Evolutionary conservation across 2,113 vertebrate genomes (phyloP).

Genomic region (Pollachius pollachius): DNA sequence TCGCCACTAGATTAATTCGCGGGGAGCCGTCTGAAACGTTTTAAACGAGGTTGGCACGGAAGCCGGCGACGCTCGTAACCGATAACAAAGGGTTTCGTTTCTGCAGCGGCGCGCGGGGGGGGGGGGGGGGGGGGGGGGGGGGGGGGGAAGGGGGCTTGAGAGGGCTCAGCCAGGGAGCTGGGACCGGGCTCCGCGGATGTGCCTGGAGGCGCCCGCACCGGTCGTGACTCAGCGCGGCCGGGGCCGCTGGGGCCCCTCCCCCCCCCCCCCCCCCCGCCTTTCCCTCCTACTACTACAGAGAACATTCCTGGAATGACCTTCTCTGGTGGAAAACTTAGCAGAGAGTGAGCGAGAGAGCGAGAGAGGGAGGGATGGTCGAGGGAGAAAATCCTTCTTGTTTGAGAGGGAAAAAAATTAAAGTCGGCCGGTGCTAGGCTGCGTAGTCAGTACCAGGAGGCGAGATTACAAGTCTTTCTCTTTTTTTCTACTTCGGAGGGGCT

Average conservation of each 20-base stretch:
- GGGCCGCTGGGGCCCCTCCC: neutral
- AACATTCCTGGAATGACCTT: constrained; percentile 54
- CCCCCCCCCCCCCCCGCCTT: constrained; percentile 33
- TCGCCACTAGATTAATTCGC: too few species aligned
- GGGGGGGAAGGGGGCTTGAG: constrained; percentile 2
- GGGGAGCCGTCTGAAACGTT: too few species aligned
- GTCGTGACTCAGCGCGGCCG: constrained; percentile 48
- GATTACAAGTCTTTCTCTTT: constrained; percentile 43
- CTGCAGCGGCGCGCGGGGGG: neutral
- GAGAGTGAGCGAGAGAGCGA: constrained; percentile 16
- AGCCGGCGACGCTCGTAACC: constrained; percentile 5
- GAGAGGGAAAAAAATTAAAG: constrained; percentile 6
- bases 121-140: neutral
- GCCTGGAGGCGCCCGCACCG: constrained; percentile 37
- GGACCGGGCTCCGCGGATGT: constrained; percentile 22
- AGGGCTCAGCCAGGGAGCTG: constrained; percentile 14
- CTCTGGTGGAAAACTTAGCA: constrained; percentile 43
- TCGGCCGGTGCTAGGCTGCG: constrained; percentile 51
- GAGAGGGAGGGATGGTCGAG: constrained; percentile 26
- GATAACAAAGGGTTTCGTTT: constrained; percentile 15
- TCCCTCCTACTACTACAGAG: constrained; percentile 23
- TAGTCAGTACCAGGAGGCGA: constrained; percentile 61
- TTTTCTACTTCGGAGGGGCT: constrained; percentile 33
- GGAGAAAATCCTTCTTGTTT: constrained; percentile 41
- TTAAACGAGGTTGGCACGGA: too few species aligned